phyloP scores from a whole-genome alignment of 2,888 invertebrate genomes.

The Protophormia terraenovae region DNA sequence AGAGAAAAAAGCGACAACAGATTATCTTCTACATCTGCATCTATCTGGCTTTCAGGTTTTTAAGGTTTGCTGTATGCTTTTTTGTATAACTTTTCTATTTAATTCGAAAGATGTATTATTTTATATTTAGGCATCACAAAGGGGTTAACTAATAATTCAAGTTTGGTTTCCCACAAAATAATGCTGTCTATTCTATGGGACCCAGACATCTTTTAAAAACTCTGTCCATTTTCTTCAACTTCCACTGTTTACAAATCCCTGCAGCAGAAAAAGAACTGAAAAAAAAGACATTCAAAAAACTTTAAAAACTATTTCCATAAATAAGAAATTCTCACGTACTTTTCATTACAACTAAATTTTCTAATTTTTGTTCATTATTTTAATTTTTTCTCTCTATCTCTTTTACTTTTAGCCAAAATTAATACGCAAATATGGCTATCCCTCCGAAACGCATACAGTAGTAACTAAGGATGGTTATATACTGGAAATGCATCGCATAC shows the following conservation, averaged over 20 bases:
- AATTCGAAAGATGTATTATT: too few relatives aligned
- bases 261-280: neutral
- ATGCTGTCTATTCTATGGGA: too few relatives aligned
- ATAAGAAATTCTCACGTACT: constrained; percentile 48
- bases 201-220: too few relatives aligned
- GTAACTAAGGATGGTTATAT: constrained; percentile 91
- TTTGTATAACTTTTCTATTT: too few relatives aligned
- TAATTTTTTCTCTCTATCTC: neutral
- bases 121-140: too few relatives aligned
- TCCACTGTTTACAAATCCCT: neutral
- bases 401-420: constrained; percentile 82
- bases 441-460: constrained; percentile 85
- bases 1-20: too few relatives aligned
- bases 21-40: too few relatives aligned
- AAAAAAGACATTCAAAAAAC: neutral
- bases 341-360: neutral
- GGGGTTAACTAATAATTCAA: too few relatives aligned
- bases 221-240: neutral
- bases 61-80: too few relatives aligned
- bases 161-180: too few relatives aligned
- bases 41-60: too few relatives aligned
- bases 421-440: constrained; percentile 85
- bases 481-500: constrained; percentile 89
- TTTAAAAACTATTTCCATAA: constrained; percentile 34
- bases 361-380: constrained; percentile 19